Conservation (phyloP, 2,797 vertebrate genomes). For the Leptoclinus maculatus region DNA sequence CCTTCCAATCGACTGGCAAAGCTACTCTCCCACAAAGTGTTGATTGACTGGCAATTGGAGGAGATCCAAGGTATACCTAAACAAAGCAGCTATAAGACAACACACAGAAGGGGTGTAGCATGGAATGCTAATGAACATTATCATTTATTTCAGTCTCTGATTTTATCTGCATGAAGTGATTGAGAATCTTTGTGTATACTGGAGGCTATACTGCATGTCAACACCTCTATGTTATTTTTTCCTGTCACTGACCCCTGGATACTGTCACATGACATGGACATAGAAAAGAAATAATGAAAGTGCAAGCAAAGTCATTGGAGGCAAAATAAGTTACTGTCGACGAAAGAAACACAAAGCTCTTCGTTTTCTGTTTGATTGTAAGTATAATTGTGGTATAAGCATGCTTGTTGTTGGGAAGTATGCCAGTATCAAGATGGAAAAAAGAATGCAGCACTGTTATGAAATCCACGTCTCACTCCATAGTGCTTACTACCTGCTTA, state of each 20-base stretch:
- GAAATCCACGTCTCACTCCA: neutral
- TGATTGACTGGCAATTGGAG: slow-evolving; percentile 33
- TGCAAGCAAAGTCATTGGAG: neutral
- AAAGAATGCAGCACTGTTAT: neutral
- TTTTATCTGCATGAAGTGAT: slow-evolving; percentile 17
- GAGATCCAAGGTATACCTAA: slow-evolving; percentile 31
- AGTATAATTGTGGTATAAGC: neutral
- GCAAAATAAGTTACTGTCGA: neutral
- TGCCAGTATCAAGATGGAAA: neutral
- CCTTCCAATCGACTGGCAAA: slow-evolving; percentile 37
- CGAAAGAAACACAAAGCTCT: neutral
- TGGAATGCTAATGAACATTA: slow-evolving; percentile 13
- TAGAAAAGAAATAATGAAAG: neutral
- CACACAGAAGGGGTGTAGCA: neutral
- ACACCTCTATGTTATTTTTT: neutral
- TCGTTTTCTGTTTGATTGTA: neutral
- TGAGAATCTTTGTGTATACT: neutral
- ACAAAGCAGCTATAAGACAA: slow-evolving; percentile 38
- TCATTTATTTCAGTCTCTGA: slow-evolving; percentile 3
- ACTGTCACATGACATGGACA: neutral
- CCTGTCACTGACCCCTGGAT: neutral
- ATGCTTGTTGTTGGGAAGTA: neutral
- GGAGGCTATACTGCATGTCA: neutral
- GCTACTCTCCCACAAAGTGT: slow-evolving; percentile 12
- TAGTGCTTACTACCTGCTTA: neutral